Base-by-base conservation (phyloP, 2,888 invertebrate genomes). In the Allacma fusca region DNA sequence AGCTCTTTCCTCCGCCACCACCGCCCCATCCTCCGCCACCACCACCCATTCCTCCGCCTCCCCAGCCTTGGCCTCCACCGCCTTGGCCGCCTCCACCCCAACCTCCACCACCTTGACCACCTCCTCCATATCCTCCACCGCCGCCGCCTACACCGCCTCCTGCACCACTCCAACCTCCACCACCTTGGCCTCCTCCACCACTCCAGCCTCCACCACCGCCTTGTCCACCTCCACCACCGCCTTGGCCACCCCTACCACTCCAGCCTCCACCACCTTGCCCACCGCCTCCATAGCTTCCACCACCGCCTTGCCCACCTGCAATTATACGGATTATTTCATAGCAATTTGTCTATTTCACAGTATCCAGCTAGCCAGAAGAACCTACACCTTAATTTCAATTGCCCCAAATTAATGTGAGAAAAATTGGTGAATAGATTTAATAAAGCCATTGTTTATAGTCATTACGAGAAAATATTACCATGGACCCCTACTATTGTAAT, bases 31-130 rank as follows among this genome's bases (percentile, higher is more conserved):
- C 62, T 7, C 29, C 34, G 1, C 19, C 28, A n/a, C 34, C 29
- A 9, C 57, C 16, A 24, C 64, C 40, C 12, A 34, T 16, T 12
- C 62, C 34, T 13, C 74, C 62, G 9, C 59, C 40, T 23, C 64
- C 62, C 1, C 43, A 40, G 1, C 29, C 21, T 34, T 29, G 34
- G 1, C n/a, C 29, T 29, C 21, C 62, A 13, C 62, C 62, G 4
- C 34, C 79, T 67, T 85, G 85, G 23, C 19, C 57, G 2, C 57
- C 85, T 85, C 57, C 57, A 44, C 80, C 73, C 28, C 34, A 1
- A 62, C 86, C 85, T 21, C 83, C 78, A 34, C 87, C 86, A 23
- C 77, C 34, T 65, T 82, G 80, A 57, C 84, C 79, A 57, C 73
- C 16, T n/a, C 73, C 28, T 2, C 73, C 59, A n/a, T 34, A 29